These are phyloP conservation scores for Drosophila oshimai DNA, from an alignment of 1,140 invertebrate species.

Conservation along the genomic window DNA sequence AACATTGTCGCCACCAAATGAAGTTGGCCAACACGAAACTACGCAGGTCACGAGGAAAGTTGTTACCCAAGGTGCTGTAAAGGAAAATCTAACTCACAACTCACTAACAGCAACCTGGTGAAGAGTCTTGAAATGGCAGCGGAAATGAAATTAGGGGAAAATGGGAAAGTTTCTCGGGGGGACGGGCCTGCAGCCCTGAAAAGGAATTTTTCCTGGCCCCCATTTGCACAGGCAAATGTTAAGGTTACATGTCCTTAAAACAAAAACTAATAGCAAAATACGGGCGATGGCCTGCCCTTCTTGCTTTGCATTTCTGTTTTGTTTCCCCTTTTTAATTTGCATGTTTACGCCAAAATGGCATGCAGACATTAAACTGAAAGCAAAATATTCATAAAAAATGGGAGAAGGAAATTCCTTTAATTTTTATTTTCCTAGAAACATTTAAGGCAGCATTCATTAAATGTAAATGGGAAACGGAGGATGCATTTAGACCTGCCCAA, in stretches of 20 bases:
- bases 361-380: slow-evolving; percentile 19
- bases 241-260: slow-evolving; percentile 36
- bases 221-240: slow-evolving; percentile 52
- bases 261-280: slow-evolving; percentile 18
- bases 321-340: slow-evolving; percentile 56
- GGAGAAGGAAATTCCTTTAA: slow-evolving; percentile 6
- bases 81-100: no score
- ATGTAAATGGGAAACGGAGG: background rate
- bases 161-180: slow-evolving; percentile 20
- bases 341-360: slow-evolving; percentile 68
- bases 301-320: slow-evolving; percentile 47
- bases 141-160: slow-evolving; percentile 56
- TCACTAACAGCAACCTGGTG: background rate
- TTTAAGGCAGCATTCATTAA: slow-evolving; percentile 16
- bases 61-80: slow-evolving; percentile 33
- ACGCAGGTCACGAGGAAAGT: slow-evolving; percentile 44
- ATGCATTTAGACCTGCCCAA: background rate
- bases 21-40: slow-evolving; percentile 36
- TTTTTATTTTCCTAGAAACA: slow-evolving; percentile 17
- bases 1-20: slow-evolving; percentile 66
- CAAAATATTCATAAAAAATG: slow-evolving; percentile 7
- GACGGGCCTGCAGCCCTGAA: slow-evolving; percentile 40
- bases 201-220: background rate
- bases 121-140: slow-evolving; percentile 49
- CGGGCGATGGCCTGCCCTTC: slow-evolving; percentile 2